Base-by-base conservation (phyloP, 2,797 vertebrate species). In the Pygocentrus nattereri region DNA sequence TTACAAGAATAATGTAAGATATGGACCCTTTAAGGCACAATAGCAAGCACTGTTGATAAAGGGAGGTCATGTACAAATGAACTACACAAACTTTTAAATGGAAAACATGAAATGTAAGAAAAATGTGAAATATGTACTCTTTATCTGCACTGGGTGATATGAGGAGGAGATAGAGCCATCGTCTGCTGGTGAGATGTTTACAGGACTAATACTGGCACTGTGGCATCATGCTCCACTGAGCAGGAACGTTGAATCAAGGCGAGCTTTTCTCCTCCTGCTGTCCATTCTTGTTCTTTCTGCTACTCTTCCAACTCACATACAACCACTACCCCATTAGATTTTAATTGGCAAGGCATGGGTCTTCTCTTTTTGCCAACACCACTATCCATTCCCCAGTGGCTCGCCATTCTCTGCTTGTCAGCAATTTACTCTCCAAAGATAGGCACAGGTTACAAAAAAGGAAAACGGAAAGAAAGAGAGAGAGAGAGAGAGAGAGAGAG, bases 361-460 rank as follows among this genome's bases (percentile, higher is more conserved):
- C 81, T 82, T 56, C 12, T 25, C 69, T 78, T 62, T 64, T 78
- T 69, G 13, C 74, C 38, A 50, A 61, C 76, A 78, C 76, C 64
- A 23, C 54, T 70, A 68, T 65, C 70, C 50, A 49, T 75, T 75
- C 85, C 81, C 84, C 56, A n/a, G 79, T 73, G 70, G 80, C 73
- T 76, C 12, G 61, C 72, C 84, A 75, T 79, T 87, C 75, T 86
- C 64, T 79, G 80, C 84, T 85, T 59, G 78, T 91, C 87, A 91
- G 87, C 86, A 84, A 88, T 81, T 81, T 84, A 84, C 87, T 72
- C 85, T 86, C 88, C 52, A 79, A 89, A 89, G 86, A 89, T 73
- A 78, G 84, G 77, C 84, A 72, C 25, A 78, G 82, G 38, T 78
- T 71, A 41, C 44, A 27, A 18, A 2, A 47, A 64, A 59, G 23